Base-by-base conservation (phyloP, 1,140 invertebrate genomes). In the Orius insidiosus region DNA sequence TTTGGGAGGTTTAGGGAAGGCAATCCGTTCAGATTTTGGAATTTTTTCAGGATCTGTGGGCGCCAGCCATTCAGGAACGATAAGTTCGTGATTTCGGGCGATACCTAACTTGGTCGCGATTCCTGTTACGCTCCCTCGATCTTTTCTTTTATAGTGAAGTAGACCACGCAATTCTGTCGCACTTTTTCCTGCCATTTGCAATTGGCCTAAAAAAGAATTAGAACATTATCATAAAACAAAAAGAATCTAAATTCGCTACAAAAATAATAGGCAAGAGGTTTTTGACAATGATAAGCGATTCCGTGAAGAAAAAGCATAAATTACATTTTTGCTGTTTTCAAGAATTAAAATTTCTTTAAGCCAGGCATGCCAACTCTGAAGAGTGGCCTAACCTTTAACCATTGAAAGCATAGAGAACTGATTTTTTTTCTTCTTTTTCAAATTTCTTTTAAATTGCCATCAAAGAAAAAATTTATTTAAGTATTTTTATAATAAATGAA, bases 1-100 rank as follows among this genome's bases (percentile, higher is more conserved):
- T 63, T 86, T 85, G 7, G 85, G 84, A 45, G 85, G 85, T 64
- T 84, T 81, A 34, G 85, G 85, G 61, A 87, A 90, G 51, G 79
- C 82, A 42, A 86, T 74, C 53, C 78, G 72, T 48, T 77, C 73
- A 5, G 83, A 81, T 60, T 76, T 74, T 43, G 85, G 84, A 58
- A 85, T 70, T 61, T 75, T 72, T 58, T 78, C 77, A 51, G 77
- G 78, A 40, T 82, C 78, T 24, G 83, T 87, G 33, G 86, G 69
- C 43, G 77, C 68, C 15, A 89, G 63, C 85, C 85, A 92, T 50
- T 85, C 80, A 55, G 82, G 78, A 16, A 74, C 69, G 4, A 74
- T 69, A 2, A 76, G 74, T 46, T 63, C 64, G 55, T 4, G 65
- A 60, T 50, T 67, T 60, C 9, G 65, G 59, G 57, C 66, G 61